phyloP scores from a whole-genome alignment of 2,113 vertebrate genomes.

The Lepidothrix coronata region DNA sequence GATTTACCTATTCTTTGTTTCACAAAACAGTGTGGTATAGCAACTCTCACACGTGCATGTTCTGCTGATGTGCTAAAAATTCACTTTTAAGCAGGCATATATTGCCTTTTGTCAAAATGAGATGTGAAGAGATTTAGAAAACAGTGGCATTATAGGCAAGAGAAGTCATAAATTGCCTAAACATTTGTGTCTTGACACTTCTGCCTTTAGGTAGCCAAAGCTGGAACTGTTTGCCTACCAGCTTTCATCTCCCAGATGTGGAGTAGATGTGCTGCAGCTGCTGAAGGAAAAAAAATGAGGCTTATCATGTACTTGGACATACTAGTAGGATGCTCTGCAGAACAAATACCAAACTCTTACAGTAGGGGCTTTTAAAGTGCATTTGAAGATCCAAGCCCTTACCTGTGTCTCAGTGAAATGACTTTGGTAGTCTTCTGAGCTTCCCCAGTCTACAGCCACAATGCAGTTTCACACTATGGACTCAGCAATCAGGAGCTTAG shows the following conservation, averaged over 20 bases:
- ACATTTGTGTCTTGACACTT: accelerated
- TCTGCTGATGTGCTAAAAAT: not conserved
- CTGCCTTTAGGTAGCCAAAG: not conserved
- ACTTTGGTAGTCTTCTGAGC: not conserved
- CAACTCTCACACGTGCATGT: accelerated
- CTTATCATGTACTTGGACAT: not conserved
- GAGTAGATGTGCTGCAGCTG: not conserved
- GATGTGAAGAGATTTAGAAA: not conserved
- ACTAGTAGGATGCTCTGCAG: not conserved
- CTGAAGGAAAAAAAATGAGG: not conserved
- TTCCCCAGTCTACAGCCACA: not conserved
- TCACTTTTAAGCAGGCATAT: not conserved
- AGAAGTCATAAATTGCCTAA: not conserved
- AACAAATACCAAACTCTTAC: not conserved
- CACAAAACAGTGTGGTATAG: not conserved
- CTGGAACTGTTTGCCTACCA: not conserved
- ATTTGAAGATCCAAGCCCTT: not conserved
- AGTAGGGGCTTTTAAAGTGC: not conserved
- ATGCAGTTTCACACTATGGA: not conserved
- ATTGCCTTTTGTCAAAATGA: not conserved
- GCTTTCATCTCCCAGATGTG: not conserved
- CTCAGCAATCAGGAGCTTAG: not conserved
- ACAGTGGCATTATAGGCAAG: not conserved
- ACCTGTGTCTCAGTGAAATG: not conserved
- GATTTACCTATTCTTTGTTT: not conserved